These are phyloP conservation scores for Temnothorax nylanderi DNA, from an alignment of 1,140 invertebrate genomes.

Conservation along the genomic window DNA sequence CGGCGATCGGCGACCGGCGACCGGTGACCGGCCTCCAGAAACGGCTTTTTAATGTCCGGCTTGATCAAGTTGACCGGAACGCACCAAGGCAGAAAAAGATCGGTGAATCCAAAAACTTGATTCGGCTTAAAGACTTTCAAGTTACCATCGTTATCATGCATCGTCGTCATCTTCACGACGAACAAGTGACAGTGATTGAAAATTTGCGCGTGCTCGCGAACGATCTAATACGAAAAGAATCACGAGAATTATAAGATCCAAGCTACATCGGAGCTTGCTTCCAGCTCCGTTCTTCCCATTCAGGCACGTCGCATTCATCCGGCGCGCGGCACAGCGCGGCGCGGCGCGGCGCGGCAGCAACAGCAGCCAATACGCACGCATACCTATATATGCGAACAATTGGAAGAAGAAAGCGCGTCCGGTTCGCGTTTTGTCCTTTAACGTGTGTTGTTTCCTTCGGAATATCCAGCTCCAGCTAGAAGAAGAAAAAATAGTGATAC, in stretches of 20 bases:
- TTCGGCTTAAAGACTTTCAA: not conserved
- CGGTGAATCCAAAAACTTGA: not conserved
- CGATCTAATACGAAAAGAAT: not conserved
- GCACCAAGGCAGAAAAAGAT: not conserved
- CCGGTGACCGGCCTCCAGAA: not conserved
- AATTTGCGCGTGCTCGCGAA: not conserved
- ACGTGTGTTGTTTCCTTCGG: not conserved
- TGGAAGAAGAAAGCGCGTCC: slow-evolving; percentile 69
- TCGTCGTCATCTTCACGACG: not conserved
- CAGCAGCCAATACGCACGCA: slow-evolving; percentile 16
- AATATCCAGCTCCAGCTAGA: not conserved
- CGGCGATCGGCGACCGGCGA: slow-evolving; percentile 9
- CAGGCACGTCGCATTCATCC: slow-evolving; percentile 35
- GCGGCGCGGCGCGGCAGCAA: not conserved
- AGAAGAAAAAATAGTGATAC: not conserved
- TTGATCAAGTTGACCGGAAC: not conserved
- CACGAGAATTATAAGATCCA: not conserved
- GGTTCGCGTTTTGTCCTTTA: slow-evolving; percentile 30
- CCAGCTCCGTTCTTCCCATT: slow-evolving; percentile 11
- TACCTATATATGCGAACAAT: not conserved
- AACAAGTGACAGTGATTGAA: not conserved
- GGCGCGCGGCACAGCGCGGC: not conserved
- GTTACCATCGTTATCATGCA: not conserved
- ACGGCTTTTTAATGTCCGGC: not conserved
- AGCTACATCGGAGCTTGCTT: slow-evolving; percentile 3